phyloP scores from a whole-genome alignment of 2,888 invertebrate species.

The Drosophila ezoana region DNA sequence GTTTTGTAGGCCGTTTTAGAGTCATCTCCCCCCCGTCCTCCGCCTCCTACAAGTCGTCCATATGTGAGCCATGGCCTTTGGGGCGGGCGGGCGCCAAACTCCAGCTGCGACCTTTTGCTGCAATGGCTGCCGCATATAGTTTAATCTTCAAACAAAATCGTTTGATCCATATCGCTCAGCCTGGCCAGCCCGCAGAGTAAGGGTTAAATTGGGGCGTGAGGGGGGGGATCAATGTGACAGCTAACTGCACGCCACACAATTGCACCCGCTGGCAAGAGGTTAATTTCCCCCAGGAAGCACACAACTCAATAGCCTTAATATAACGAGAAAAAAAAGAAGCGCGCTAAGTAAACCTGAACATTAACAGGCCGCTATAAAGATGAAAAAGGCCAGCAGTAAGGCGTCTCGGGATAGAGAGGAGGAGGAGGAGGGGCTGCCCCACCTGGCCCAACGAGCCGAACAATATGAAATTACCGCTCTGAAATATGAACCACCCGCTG shows the following conservation, averaged over 20 bases:
- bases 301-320: constrained; percentile 72
- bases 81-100: constrained; percentile 7
- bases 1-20: constrained; percentile 60
- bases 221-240: constrained; percentile 17
- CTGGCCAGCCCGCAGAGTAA: constrained; percentile 15
- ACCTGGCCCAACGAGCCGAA: constrained; percentile 58
- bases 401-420: not conserved
- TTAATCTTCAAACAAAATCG: constrained; percentile 79
- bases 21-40: too few relatives aligned
- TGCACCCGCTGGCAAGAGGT: constrained; percentile 70
- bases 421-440: constrained; percentile 13
- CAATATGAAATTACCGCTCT: constrained; percentile 73
- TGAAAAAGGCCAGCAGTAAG: constrained; percentile 39
- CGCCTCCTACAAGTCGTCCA: too few relatives aligned
- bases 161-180: constrained; percentile 73
- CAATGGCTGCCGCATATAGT: constrained; percentile 55
- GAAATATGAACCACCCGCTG: constrained; percentile 74
- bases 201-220: constrained; percentile 7
- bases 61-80: constrained; percentile 6
- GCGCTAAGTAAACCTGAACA: constrained; percentile 76
- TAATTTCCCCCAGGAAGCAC: constrained; percentile 77
- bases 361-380: constrained; percentile 58
- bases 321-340: constrained; percentile 39
- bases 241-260: constrained; percentile 42
- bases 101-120: constrained; percentile 41